Conservation (phyloP, 2,888 invertebrate genomes). For the Tillus elongatus region DNA sequence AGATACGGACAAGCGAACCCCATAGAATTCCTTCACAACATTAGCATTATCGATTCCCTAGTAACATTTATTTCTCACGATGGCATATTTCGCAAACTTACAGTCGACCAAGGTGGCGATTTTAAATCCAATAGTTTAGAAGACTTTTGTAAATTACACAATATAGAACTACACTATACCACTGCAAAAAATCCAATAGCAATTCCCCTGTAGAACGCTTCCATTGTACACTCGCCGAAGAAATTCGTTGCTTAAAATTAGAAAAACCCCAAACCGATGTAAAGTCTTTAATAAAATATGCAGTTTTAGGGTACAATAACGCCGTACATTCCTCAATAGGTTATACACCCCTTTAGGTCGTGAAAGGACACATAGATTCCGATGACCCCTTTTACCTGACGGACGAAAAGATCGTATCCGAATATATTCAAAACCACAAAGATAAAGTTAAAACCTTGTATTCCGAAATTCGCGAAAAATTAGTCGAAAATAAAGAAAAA, state of each 20-base stretch:
- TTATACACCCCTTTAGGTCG: no score
- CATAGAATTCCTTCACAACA: conserved; percentile 4
- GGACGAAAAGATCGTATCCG: conserved; percentile 13
- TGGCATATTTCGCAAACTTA: no score
- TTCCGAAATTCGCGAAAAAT: no score
- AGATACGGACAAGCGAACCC: conserved; percentile 9
- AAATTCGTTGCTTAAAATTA: no score
- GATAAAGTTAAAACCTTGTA: no score
- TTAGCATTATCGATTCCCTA: conserved; percentile 6
- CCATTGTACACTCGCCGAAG: conserved; percentile 11
- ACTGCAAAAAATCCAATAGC: conserved; percentile 3
- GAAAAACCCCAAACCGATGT: conserved; percentile 6
- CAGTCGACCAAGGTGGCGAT: no score
- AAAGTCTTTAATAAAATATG: conserved; percentile 12
- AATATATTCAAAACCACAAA: no score
- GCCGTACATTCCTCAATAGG: conserved; percentile 16
- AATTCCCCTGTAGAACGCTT: conserved; percentile 9
- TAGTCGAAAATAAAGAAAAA: no score
- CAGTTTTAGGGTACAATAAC: conserved; percentile 16
- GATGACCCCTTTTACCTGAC: conserved; percentile 15
- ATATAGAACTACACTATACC: no score
- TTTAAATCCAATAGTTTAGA: no score
- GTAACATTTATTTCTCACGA: no score
- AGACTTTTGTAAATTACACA: no score
- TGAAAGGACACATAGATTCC: conserved; percentile 12